Percentiles rank a stretch among this genome's conserved stretches.
Conservation (phyloP, 2,113 vertebrate species). For the Lathamus discolor region DNA sequence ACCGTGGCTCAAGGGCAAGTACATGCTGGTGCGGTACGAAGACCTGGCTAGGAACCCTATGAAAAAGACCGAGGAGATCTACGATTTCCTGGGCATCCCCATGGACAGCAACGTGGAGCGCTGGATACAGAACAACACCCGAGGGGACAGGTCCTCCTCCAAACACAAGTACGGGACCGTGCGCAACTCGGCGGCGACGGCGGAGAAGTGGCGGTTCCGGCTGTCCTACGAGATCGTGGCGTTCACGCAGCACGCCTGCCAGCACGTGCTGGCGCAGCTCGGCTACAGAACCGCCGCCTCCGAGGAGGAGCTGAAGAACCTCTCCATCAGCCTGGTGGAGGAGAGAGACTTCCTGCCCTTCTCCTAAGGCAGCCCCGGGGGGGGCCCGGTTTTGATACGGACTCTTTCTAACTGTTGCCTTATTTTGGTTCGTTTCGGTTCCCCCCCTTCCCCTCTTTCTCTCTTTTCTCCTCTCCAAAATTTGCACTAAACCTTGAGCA, state of each 20-base stretch:
- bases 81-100: constrained; percentile 89
- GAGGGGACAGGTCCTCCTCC: constrained; percentile 86
- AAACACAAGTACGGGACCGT: constrained; percentile 95
- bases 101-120: constrained; percentile 89
- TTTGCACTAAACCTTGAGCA: constrained; percentile 87
- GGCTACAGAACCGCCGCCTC: constrained; percentile 89
- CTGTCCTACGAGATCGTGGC: constrained; percentile 94
- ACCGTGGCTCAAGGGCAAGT: constrained; percentile 91
- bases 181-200: constrained; percentile 91
- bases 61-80: constrained; percentile 94
- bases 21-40: constrained; percentile 97
- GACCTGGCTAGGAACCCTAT: constrained; percentile 92
- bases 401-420: constrained; percentile 90
- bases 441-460: neutral
- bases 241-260: constrained; percentile 90
- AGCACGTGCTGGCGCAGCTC: constrained; percentile 87
- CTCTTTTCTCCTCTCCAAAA: constrained; percentile 70
- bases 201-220: constrained; percentile 94
- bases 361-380: constrained; percentile 77
- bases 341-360: constrained; percentile 92
- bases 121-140: constrained; percentile 96
- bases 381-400: constrained; percentile 76
- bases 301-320: constrained; percentile 90
- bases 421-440: constrained; percentile 69
- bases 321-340: constrained; percentile 89